Conservation (phyloP, 64 coral and sea anemone species). For the Montipora foliosa region DNA sequence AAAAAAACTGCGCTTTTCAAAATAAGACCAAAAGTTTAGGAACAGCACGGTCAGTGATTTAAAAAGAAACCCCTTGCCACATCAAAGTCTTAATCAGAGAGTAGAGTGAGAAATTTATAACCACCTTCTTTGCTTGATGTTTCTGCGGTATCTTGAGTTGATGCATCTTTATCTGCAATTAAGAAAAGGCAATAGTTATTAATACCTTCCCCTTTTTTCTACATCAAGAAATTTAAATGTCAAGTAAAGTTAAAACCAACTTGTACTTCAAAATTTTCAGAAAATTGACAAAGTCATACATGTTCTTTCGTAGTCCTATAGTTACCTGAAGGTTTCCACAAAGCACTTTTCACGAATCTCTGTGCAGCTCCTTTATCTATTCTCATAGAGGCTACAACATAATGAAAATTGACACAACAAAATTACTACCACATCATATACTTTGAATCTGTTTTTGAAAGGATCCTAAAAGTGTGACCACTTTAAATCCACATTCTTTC, state of each 20-base stretch:
- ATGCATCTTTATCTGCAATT: background rate
- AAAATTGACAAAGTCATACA: too few relatives aligned
- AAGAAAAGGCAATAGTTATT: background rate
- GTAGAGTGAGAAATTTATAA: background rate
- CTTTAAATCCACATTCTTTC: too few relatives aligned
- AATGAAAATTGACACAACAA: background rate
- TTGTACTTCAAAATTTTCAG: too few relatives aligned
- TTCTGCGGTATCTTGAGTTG: constrained; percentile 2
- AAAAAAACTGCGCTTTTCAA: too few relatives aligned
- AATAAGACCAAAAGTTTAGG: too few relatives aligned
- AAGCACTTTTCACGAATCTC: constrained; percentile 95
- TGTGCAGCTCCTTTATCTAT: constrained; percentile 93
- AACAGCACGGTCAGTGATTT: too few relatives aligned
- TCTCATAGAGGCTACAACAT: constrained; percentile 77
- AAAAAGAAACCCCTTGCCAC: background rate
- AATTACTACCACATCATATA: background rate
- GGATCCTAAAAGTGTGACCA: too few relatives aligned
- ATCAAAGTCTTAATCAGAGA: background rate
- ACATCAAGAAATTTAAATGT: too few relatives aligned
- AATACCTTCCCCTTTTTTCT: too few relatives aligned
- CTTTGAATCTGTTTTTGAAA: too few relatives aligned
- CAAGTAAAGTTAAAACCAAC: too few relatives aligned
- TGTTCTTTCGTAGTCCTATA: too few relatives aligned
- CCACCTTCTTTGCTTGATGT: constrained; percentile 25
- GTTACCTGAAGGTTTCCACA: constrained; percentile 82